Percentiles rank a stretch among this genome's conserved stretches.
Conservation (phyloP, 1,140 invertebrate species). For the Ridgeia piscesae region DNA sequence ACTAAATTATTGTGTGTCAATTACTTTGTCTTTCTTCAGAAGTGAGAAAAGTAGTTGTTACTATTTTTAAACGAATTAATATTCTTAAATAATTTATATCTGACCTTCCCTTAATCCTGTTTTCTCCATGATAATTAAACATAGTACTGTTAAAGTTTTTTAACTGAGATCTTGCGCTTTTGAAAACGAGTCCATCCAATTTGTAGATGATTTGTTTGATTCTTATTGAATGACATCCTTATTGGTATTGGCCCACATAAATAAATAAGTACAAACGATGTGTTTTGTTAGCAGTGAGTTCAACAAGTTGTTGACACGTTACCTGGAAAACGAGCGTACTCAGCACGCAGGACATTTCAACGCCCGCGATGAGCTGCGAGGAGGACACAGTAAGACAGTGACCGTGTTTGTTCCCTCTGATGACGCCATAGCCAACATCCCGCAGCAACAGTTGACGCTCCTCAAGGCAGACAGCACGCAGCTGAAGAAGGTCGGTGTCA, state of each 20-base stretch:
- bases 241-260: not conserved
- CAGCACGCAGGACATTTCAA: not conserved
- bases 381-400: not conserved
- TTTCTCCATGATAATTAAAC: too few species aligned
- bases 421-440: not conserved
- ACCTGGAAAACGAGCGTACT: not conserved
- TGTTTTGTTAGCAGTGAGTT: not conserved
- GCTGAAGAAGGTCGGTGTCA: not conserved
- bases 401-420: slow-evolving; percentile 11
- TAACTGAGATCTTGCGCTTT: too few species aligned
- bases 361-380: not conserved
- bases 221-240: too few species aligned
- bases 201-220: too few species aligned
- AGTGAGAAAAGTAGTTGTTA: too few species aligned
- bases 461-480: not conserved
- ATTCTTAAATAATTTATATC: too few species aligned
- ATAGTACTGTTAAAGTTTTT: too few species aligned
- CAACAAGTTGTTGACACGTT: not conserved
- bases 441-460: not conserved
- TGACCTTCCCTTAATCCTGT: too few species aligned
- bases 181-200: too few species aligned
- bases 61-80: too few species aligned
- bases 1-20: too few species aligned
- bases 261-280: not conserved
- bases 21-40: too few species aligned